phyloP scores from a whole-genome alignment of 2,797 vertebrate species.

The Girardinus metallicus region DNA sequence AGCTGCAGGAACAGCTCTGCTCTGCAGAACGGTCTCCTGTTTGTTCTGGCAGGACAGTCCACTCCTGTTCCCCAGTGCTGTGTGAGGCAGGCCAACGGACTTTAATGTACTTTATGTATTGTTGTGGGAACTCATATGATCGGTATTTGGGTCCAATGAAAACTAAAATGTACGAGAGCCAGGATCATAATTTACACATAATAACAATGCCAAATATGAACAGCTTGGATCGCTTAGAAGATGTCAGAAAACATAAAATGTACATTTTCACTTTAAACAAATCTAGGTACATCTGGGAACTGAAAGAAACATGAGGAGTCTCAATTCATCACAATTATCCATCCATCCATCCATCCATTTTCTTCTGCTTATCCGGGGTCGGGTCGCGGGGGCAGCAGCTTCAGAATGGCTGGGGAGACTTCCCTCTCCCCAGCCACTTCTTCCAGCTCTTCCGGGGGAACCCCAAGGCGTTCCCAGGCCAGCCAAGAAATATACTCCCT shows the following conservation, averaged over 20 bases:
- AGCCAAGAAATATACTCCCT: too few species aligned
- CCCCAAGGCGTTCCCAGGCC: too few species aligned
- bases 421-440: too few species aligned
- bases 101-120: neutral
- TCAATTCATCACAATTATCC: too few species aligned
- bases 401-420: too few species aligned
- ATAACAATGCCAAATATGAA: neutral
- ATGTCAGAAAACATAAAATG: neutral
- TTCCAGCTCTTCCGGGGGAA: too few species aligned
- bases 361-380: too few species aligned
- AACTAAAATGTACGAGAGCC: neutral
- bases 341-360: too few species aligned
- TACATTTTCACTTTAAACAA: neutral
- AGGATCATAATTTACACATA: neutral
- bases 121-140: neutral
- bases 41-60: neutral
- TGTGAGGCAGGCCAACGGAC: neutral
- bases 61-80: neutral
- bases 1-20: neutral
- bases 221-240: neutral
- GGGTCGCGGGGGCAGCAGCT: too few species aligned
- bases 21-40: neutral
- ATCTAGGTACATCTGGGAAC: neutral
- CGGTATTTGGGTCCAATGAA: neutral
- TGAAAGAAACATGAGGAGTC: too few species aligned